phyloP scores from a whole-genome alignment of 2,797 vertebrate genomes.

The Sarcoramphus papa region DNA sequence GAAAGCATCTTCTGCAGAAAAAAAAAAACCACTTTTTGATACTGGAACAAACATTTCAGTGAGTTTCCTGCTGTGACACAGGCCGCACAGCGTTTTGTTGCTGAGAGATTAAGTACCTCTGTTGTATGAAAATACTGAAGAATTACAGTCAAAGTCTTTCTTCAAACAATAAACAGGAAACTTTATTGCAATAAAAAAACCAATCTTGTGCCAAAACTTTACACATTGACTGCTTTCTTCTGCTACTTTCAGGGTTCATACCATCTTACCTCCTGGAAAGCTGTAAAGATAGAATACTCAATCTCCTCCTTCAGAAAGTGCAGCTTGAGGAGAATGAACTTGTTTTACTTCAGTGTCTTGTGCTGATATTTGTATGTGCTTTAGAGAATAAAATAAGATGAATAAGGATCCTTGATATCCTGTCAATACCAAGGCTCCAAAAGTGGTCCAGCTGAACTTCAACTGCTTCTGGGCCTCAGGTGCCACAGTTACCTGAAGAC shows the following conservation, averaged over 20 bases:
- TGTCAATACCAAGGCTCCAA: neutral
- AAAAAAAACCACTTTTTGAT: neutral
- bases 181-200: neutral
- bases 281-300: neutral
- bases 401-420: neutral
- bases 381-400: neutral
- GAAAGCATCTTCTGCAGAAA: neutral
- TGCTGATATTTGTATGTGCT: neutral
- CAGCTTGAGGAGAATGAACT: neutral
- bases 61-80: neutral
- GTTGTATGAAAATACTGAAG: neutral
- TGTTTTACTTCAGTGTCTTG: neutral
- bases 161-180: neutral
- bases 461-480: neutral
- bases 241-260: neutral
- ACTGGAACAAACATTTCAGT: neutral
- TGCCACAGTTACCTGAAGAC: neutral
- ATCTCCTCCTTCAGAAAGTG: neutral
- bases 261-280: neutral
- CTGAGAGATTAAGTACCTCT: neutral
- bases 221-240: neutral
- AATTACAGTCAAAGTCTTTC: neutral
- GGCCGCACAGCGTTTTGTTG: neutral
- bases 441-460: neutral
- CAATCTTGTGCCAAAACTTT: neutral